Evolutionary conservation across 2,797 vertebrate species (phyloP), one percentile per base, ranked within the genome.

Genomic region (Argya squamiceps): DNA sequence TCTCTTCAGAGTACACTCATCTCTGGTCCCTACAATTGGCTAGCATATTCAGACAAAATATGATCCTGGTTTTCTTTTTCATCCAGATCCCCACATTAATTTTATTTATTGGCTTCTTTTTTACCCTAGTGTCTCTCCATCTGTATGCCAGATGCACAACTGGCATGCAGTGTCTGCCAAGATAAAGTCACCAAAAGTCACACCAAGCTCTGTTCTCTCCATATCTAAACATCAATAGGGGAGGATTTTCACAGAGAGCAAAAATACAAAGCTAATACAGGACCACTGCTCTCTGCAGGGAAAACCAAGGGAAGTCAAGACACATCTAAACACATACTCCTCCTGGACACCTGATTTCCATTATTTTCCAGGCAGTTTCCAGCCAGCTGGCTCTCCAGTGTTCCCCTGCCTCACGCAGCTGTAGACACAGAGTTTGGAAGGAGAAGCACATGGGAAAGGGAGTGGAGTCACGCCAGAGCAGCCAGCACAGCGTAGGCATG

Each of bases 351-450:
- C 83, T 87, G 80, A 87, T 84, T 89, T 87, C 70, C 74, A 92
- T 95, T 92, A 95, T 58, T 94, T 93, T 95, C 64, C 39, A 43
- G 60, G 79, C 2, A 0, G 60, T 76, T 90, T 70, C 56, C 70
- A 90, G 88, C 93, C 96, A 96, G 88, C 84, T 96, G 94, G 89
- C 88, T 87, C 52, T 56, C n/a, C 77, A 56, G 77, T 8, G 1
- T 10, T 63, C 52, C 68, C 64, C 82, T 58, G 63, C 74, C 4
- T 30, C 65, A 63, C 70, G 30, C 76, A 93, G 88, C 94, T 96
- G 89, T 21, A 71, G 60, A 90, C 83, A 80, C 22, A 11, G 56
- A 30, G 68, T n/a, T 82, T 89, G 92, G 79, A 86, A 82, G 65
- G 60, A 75, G 59, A 18, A 43, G 49, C 53, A 75, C 1, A 2